Base-by-base conservation (phyloP, 2,888 invertebrate species). In the Trissolcus japonicus region DNA sequence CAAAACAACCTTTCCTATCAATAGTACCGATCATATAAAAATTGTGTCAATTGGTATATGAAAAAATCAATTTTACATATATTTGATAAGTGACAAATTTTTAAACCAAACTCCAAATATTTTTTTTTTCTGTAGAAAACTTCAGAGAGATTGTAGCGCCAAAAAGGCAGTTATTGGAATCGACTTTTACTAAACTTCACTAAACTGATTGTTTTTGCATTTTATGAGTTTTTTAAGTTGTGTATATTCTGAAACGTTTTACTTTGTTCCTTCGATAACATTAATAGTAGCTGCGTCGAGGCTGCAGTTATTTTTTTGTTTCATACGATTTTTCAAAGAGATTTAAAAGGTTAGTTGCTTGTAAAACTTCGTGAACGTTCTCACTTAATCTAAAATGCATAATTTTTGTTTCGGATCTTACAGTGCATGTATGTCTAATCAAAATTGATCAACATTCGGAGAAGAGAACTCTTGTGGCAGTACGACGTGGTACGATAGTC, bases 361-460 rank as follows among this genome's bases (percentile, higher is more conserved):
- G 35, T 46, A 14, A 16, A 46, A 46, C 46, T 14, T 14, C 16
- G 1, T 25, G 3, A n/a, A 11, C 13, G 14, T 13, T 71, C 6
- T 25, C 3, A 50, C 68, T 16, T 67, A 59, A 59, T 67, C 57
- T 50, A 51, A 54, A 68, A 54, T 53, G 48, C 75, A 69, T 63
- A 56, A 62, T 4, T 25, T 35, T 63, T 43, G 59, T 71, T 72
- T 61, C 65, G 46, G 62, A 75, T 67, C 69, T 69, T 66, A 71
- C 60, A 50, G 59, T 35, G 65, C 56, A 73, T 68, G 71, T 56
- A 76, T 25, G 76, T 72, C 72, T 76, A 71, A 80, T 78, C 76
- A 78, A 76, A n/a, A 76, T 76, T 69, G 57, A 69, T 68, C 72
- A 76, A 80, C 76, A 66, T 60, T 63, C 57, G 59, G 75, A 78